Evolutionary conservation across 2,888 invertebrate species (phyloP), one percentile per base, ranked within the genome.

Genomic region (Drosophila atripex): DNA sequence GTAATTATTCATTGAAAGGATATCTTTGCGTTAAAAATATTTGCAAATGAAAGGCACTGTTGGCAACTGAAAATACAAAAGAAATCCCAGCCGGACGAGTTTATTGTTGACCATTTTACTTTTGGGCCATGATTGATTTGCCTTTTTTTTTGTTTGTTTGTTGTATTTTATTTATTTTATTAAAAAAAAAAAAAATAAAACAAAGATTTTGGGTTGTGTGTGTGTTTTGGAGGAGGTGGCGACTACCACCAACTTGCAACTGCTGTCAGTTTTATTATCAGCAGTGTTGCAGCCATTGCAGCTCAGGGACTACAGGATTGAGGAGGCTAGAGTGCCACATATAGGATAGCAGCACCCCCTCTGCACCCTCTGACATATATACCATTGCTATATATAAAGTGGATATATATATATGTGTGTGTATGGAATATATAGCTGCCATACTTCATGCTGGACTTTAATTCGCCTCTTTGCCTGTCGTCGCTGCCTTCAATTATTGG

Each of bases 401-500:
- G 7, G 14, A 39, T 39, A 16, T 39, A 16, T 9, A 1, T 7
- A 9, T 9, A 9, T 39, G 9, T n/a, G n/a, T n/a, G n/a, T n/a
- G n/a, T 1, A 18, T 39, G 7, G 21, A 3, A 14, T 18, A 30
- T 18, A 14, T 41, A 11, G 39, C n/a, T 39, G 68, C 38, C 76
- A 78, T 73, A 78, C 75, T 78, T 80, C 75, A 80, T 78, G 77
- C 38, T 59, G 74, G 56, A 65, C 76, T 78, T 75, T 78, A 76
- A 80, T 80, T 78, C 77, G 68, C 59, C 59, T 72, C 58, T 73
- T 60, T 16, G 69, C 68, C 78, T 80, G 78, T 80, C 79, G 80
- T 35, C 68, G 69, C 54, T 71, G 65, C 46, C 72, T 76, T 75
- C 82, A 85, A 86, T 85, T 82, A 85, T 85, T 76, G 73, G 56